These are phyloP conservation scores for Harpagoxenus sublaevis DNA, from an alignment of 2,888 invertebrate species.

Conservation along the genomic window DNA sequence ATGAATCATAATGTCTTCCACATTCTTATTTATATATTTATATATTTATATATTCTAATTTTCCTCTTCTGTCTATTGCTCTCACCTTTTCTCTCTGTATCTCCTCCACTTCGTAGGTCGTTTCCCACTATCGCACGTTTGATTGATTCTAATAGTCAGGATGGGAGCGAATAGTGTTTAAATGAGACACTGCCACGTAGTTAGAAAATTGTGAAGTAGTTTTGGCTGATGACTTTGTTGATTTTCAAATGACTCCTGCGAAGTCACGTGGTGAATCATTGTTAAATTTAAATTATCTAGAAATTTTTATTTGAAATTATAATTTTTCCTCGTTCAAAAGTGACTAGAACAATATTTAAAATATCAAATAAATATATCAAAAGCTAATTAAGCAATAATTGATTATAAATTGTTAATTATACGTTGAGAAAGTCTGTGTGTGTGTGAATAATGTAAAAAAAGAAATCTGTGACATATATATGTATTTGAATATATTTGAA, in stretches of 20 bases:
- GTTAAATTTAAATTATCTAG: not conserved
- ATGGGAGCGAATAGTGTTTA: not conserved
- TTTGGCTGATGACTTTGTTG: not conserved
- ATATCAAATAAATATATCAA: not conserved
- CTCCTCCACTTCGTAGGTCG: not conserved
- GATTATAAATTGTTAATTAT: conserved; percentile 3
- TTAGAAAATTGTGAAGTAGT: conserved; percentile 14
- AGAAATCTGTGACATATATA: not conserved
- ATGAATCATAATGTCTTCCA: not conserved
- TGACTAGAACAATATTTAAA: not conserved
- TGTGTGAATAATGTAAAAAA: not conserved
- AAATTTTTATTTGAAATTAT: not conserved
- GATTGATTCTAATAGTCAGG: not conserved
- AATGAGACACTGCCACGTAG: not conserved
- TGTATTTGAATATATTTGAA: not conserved
- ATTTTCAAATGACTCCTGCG: not conserved
- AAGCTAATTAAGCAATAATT: not conserved
- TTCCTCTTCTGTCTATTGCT: not conserved
- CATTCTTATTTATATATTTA: not conserved
- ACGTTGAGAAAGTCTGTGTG: not conserved
- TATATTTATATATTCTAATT: not conserved
- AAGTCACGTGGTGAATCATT: not conserved
- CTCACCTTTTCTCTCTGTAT: not conserved
- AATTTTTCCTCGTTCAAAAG: not conserved
- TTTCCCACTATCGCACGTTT: not conserved